These are phyloP conservation scores for Botia almorhae DNA, from an alignment of 2,797 vertebrate genomes.

Conservation along the genomic window DNA sequence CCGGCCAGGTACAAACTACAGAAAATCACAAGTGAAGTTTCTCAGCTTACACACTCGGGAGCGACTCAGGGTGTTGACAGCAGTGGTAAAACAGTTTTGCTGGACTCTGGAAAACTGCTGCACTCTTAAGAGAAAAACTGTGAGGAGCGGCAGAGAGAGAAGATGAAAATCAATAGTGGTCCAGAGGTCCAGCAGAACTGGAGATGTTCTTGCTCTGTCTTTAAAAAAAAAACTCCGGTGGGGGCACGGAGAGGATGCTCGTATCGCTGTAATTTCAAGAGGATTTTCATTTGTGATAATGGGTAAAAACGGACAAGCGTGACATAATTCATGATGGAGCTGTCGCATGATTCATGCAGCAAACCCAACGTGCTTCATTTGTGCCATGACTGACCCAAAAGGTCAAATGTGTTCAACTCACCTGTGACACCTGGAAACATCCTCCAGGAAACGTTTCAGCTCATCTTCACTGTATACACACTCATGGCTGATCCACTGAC, in stretches of 20 bases:
- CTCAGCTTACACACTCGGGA: not conserved
- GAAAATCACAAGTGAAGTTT: not conserved
- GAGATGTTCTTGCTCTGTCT: conserved; percentile 2
- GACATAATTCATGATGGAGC: conserved; percentile 13
- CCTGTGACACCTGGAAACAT: conserved; percentile 91
- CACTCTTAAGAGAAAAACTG: conserved; percentile 7
- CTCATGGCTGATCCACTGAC: conserved; percentile 95
- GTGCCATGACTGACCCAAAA: too few species aligned
- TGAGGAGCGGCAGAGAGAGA: not conserved
- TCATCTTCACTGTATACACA: conserved; percentile 87
- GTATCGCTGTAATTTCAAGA: conserved; percentile 1
- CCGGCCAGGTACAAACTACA: not conserved
- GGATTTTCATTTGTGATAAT: conserved; percentile 18
- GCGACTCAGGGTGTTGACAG: not conserved
- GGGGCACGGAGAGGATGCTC: not conserved
- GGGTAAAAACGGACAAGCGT: not conserved
- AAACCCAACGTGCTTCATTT: conserved; percentile 17
- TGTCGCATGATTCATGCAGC: not conserved
- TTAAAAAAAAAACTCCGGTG: not conserved
- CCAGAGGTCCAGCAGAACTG: not conserved
- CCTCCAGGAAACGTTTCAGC: conserved; percentile 93
- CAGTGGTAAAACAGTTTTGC: not conserved
- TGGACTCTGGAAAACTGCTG: conserved; percentile 4
- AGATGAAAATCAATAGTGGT: conserved; percentile 43
- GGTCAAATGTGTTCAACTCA: too few species aligned